Percentiles rank a stretch among this genome's conserved stretches.
phyloP scores from a whole-genome alignment of 2,888 invertebrate species.

The Synergus laeviventris region DNA sequence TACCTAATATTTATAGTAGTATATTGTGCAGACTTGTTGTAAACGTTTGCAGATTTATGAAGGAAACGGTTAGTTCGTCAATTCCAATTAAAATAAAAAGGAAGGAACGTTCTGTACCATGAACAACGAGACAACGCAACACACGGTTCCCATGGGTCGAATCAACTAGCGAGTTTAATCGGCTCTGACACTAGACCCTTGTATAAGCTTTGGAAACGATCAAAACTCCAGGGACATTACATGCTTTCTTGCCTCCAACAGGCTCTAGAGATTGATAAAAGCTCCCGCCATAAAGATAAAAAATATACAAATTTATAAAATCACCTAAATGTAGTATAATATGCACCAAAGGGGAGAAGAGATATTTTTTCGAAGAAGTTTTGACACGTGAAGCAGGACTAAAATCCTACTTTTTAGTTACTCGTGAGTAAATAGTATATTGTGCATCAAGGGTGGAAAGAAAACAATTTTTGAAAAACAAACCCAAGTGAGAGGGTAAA shows the following conservation, averaged over 20 bases:
- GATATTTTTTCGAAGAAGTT: too few relatives aligned
- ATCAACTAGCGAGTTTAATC: conserved; percentile 57
- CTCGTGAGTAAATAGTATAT: background rate
- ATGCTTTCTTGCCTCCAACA: conserved; percentile 26
- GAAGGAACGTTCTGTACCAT: background rate
- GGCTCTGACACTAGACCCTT: conserved; percentile 48
- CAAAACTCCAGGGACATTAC: conserved; percentile 45
- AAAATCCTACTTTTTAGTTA: too few relatives aligned
- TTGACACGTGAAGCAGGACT: too few relatives aligned
- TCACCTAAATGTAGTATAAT: background rate
- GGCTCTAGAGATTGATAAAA: conserved; percentile 22
- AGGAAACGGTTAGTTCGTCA: background rate
- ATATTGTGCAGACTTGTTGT: background rate
- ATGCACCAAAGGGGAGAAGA: too few relatives aligned
- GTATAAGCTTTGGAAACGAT: conserved; percentile 42
- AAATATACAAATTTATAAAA: background rate
- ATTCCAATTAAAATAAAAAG: background rate
- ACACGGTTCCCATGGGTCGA: conserved; percentile 51
- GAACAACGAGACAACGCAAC: conserved; percentile 11
- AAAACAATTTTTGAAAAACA: background rate
- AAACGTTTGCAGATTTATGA: background rate
- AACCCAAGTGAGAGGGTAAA: background rate
- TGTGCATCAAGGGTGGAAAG: background rate
- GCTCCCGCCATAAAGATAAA: conserved; percentile 5
- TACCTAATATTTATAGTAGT: too few relatives aligned